Conservation (phyloP, 53 echinoderm and acorn worm genomes). For the Stichopus horrens region DNA sequence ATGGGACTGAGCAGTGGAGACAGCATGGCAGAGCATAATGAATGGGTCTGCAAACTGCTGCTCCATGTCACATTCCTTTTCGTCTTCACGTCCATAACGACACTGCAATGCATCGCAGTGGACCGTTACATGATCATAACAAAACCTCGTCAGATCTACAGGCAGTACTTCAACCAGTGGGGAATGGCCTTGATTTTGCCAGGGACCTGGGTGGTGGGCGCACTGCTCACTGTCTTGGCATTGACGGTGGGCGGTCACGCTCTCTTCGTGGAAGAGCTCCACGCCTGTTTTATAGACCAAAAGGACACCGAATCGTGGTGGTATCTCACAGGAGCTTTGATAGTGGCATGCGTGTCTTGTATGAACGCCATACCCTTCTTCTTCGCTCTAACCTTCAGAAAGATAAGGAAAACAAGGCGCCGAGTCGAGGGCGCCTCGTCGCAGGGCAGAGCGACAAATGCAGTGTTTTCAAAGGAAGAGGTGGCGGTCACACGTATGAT, state of each 20-base stretch:
- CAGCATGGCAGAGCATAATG: background rate
- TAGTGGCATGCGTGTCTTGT: constrained; percentile 17
- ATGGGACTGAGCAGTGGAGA: background rate
- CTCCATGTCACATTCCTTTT: constrained; percentile 28
- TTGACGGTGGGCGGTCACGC: constrained; percentile 8
- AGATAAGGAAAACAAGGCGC: constrained; percentile 19
- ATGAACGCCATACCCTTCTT: constrained; percentile 24
- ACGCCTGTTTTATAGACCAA: background rate
- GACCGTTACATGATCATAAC: constrained; percentile 42
- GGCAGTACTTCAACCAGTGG: constrained; percentile 6
- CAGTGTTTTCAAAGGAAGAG: constrained; percentile 16
- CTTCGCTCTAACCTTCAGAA: constrained; percentile 34
- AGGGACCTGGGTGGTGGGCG: constrained; percentile 16
- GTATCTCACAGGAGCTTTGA: background rate
- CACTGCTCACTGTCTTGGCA: background rate
- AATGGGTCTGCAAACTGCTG: background rate
- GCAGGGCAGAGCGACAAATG: background rate
- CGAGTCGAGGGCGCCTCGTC: constrained; percentile 13
- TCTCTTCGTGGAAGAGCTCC: constrained; percentile 1
- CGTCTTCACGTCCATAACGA: constrained; percentile 28
- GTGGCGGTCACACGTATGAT: constrained; percentile 40
- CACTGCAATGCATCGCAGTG: constrained; percentile 40
- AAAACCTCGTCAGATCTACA: constrained; percentile 17
- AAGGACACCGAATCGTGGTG: constrained; percentile 20
- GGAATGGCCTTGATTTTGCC: background rate